phyloP scores from a whole-genome alignment of 1,140 invertebrate genomes.

The Phenacoccus solenopsis region DNA sequence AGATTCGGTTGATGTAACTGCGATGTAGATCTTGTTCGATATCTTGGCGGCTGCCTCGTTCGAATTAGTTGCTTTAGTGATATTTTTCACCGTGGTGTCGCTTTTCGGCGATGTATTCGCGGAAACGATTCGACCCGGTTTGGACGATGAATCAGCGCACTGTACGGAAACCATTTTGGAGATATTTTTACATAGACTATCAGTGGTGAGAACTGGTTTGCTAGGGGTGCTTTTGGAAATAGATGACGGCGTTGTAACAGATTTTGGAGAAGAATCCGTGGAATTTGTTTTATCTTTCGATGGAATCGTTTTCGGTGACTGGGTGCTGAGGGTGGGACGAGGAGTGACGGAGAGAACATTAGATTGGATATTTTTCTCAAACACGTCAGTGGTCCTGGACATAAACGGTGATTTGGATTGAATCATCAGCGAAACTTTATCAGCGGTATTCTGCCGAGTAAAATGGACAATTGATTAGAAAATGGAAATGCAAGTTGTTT shows the following conservation, averaged over 20 bases:
- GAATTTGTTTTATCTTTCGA: neutral
- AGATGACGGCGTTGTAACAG: neutral
- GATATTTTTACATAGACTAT: neutral
- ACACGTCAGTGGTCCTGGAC: neutral
- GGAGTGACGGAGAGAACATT: neutral
- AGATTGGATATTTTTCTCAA: neutral
- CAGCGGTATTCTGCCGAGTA: neutral
- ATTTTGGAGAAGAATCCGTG: neutral
- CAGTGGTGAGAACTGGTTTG: neutral
- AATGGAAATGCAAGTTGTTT: neutral
- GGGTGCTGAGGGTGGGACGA: neutral
- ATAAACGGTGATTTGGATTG: neutral
- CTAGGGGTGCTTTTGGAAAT: neutral
- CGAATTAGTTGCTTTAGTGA: neutral
- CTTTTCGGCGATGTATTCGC: too few species aligned
- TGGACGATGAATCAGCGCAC: neutral
- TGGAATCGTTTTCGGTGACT: neutral
- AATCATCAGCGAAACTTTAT: neutral
- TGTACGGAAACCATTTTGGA: neutral
- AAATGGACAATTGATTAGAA: neutral
- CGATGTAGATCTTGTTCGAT: neutral
- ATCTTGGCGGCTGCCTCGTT: neutral
- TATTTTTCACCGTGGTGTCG: too few species aligned
- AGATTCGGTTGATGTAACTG: neutral
- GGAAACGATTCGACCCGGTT: neutral